Conservation (phyloP, 1,140 invertebrate genomes). For the Aphaenogaster ashmeadi region DNA sequence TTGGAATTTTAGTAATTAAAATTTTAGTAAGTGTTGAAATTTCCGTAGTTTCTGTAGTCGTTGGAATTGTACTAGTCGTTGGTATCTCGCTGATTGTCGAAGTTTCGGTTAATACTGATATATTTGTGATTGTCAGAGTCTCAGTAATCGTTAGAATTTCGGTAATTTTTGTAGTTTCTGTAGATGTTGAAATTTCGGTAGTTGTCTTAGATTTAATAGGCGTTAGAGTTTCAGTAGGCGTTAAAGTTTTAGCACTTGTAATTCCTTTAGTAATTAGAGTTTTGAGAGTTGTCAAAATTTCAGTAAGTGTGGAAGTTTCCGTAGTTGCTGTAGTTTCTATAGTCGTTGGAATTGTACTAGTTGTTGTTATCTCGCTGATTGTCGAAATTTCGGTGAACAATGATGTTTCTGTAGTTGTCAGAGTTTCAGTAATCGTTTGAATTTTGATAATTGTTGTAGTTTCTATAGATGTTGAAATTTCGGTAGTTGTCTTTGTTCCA, state of each 20-base stretch:
- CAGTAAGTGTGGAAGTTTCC: neutral
- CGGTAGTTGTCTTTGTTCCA: slow-evolving; percentile 1
- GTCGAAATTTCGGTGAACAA: neutral
- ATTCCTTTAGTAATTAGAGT: neutral
- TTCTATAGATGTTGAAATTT: neutral
- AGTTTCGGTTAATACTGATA: neutral
- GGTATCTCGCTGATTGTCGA: neutral
- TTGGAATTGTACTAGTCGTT: neutral
- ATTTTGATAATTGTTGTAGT: neutral
- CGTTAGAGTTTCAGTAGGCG: neutral
- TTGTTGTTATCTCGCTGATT: neutral
- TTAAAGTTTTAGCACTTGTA: neutral
- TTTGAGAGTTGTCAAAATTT: neutral
- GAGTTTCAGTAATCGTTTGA: slow-evolving; percentile 1
- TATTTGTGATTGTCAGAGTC: neutral
- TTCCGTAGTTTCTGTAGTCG: neutral
- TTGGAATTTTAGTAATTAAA: neutral
- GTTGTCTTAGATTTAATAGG: neutral
- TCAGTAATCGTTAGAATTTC: neutral
- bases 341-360: neutral
- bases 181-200: neutral
- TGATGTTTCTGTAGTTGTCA: neutral
- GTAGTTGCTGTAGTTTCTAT: neutral
- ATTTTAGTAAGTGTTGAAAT: neutral
- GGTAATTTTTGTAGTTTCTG: neutral